Conservation (phyloP, 1,140 invertebrate species). For the Neodiprion pinetum region DNA sequence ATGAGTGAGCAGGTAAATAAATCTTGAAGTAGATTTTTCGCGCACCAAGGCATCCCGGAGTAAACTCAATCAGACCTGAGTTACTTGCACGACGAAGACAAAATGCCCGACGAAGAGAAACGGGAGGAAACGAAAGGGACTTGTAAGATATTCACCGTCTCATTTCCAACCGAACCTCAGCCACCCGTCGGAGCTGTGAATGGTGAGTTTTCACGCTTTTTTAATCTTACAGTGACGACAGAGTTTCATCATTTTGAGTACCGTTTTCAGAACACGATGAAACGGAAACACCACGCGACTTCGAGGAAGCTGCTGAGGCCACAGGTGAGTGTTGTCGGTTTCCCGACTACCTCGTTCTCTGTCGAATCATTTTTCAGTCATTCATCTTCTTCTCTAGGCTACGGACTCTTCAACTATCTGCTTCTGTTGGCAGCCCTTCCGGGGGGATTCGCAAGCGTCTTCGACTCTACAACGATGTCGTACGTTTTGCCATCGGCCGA, state of each 20-base stretch:
- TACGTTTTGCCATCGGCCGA: slow-evolving; percentile 75
- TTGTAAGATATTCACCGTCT: no score
- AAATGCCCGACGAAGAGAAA: no score
- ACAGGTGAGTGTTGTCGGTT: not conserved
- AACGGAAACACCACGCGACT: not conserved
- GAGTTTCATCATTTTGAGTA: not conserved
- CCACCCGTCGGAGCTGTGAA: no score
- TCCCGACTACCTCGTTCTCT: not conserved
- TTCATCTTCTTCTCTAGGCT: slow-evolving; percentile 55
- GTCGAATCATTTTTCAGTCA: not conserved
- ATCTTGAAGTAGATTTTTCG: no score
- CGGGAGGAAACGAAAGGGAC: no score
- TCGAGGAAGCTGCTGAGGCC: not conserved
- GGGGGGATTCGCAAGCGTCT: slow-evolving; percentile 68
- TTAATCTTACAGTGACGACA: no score
- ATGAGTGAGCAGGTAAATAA: no score
- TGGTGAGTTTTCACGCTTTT: no score
- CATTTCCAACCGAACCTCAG: no score
- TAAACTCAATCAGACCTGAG: no score
- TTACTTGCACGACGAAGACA: no score
- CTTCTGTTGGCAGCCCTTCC: slow-evolving; percentile 69
- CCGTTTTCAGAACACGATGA: not conserved
- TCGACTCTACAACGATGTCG: slow-evolving; percentile 71
- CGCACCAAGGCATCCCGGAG: no score
- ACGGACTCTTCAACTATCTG: slow-evolving; percentile 72